Conservation (phyloP, 2,888 invertebrate species). For the Oasisia sp. region DNA sequence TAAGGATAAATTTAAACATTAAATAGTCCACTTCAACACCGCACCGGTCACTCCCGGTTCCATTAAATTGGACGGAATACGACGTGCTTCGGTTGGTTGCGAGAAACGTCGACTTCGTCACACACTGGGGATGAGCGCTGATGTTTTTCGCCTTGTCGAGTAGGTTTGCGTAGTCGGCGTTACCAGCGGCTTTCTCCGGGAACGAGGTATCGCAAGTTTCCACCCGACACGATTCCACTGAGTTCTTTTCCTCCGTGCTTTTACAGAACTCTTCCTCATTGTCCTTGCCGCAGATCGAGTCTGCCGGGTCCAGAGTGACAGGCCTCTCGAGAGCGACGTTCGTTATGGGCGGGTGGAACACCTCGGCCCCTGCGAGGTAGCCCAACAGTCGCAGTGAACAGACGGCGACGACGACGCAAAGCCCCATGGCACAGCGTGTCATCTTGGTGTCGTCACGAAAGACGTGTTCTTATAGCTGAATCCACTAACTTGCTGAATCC, state of each 20-base stretch:
- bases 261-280: constrained; percentile 23
- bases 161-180: background rate
- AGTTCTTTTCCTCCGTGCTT: constrained; percentile 22
- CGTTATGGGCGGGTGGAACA: constrained; percentile 23
- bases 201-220: background rate
- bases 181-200: background rate
- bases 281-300: constrained; percentile 23
- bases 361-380: background rate
- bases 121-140: background rate
- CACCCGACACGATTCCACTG: constrained; percentile 24
- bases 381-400: background rate
- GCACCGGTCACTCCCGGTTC: background rate
- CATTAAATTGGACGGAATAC: background rate
- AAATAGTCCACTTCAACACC: background rate
- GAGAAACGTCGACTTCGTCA: background rate
- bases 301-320: constrained; percentile 22
- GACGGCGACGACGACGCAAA: background rate
- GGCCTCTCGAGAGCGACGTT: constrained; percentile 27
- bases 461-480: background rate
- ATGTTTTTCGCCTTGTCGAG: background rate
- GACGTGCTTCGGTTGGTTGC: background rate
- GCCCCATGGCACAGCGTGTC: background rate
- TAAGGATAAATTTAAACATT: too few relatives aligned
- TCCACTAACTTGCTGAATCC: background rate
- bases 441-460: background rate